Base-by-base conservation (phyloP, 2,113 vertebrate species). In the Hypocryptadius cinnamomeus region DNA sequence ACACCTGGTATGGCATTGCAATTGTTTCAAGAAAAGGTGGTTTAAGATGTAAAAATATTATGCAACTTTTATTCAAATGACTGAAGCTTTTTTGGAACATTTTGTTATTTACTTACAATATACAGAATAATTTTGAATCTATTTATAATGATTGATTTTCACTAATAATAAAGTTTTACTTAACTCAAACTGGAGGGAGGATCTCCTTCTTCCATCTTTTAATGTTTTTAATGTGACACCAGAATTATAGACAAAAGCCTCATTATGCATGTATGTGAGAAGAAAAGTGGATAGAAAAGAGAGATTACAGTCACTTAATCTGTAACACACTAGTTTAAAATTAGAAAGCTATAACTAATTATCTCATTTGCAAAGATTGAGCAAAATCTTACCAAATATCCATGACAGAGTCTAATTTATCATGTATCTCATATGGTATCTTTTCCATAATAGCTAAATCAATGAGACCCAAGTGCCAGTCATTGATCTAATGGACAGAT, bases 331-430 rank as follows among this genome's bases (percentile, higher is more conserved):
- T 74, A 89, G 79, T 84, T 95, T 95, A 94, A 97, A 96, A 97
- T 97, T 93, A 91, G 82, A 95, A 89, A 88, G 85, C 90, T 96
- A 59, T 92, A 88, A 76, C 57, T 97, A 97, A 97, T 98, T 97
- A 94, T 96, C 93, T 96, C 93, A 92, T 97, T 97, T 97, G 65
- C 79, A 96, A 96, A 97, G 66, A 59, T 4, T 94, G 86, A 91
- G 86, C 85, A 95, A 95, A 97, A 89, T 92, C 85, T 97, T 95
- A 94, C 92, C 91, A 93, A 96, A 97, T 94, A 96, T 91, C 94
- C 89, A 95, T 70, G 89, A 96, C 96, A 92, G 61, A 95, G 95
- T 79, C 85, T 97, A 95, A 96, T 96, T 97, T 93, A 85, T 92
- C 93, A 45, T 94, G 69, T 91, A 96, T 96, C 92, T 96, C 82